Evolutionary conservation across 2,113 vertebrate genomes (phyloP).

Genomic region (Phaethon lepturus): DNA sequence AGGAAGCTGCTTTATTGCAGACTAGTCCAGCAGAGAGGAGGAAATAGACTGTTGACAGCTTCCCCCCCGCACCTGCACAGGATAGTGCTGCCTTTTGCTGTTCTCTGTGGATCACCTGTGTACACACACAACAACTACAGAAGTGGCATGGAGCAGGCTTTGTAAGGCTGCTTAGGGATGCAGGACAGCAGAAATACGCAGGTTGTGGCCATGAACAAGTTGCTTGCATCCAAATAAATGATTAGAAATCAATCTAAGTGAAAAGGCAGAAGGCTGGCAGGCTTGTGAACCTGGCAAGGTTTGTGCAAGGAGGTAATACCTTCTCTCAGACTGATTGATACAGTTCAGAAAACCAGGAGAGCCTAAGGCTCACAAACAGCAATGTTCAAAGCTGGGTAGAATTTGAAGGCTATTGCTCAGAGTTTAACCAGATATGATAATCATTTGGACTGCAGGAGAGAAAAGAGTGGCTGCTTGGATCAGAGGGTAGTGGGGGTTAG

Average conservation of each 20-base stretch:
- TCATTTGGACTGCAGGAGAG: background rate
- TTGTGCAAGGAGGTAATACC: background rate
- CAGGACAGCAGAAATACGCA: background rate
- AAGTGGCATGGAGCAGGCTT: background rate
- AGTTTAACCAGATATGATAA: background rate
- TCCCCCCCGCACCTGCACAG: too few relatives aligned
- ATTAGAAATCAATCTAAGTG: background rate
- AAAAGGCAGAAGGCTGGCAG: background rate
- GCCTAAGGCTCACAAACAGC: background rate
- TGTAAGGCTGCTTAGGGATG: background rate
- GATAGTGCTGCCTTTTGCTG: background rate
- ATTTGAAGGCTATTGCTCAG: background rate
- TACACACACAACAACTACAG: too few relatives aligned
- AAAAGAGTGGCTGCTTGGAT: background rate
- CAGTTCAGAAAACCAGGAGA: background rate
- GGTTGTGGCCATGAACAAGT: background rate
- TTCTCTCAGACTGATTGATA: background rate
- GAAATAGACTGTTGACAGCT: background rate
- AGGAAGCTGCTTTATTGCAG: background rate
- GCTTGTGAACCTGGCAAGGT: background rate
- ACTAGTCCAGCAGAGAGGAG: background rate
- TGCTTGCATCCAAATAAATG: background rate
- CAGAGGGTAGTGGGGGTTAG: background rate
- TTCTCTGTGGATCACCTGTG: background rate
- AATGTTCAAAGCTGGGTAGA: background rate